Evolutionary conservation across 2,797 vertebrate genomes (phyloP), one percentile per base, ranked within the genome.

Genomic region (Erithacus rubecula): DNA sequence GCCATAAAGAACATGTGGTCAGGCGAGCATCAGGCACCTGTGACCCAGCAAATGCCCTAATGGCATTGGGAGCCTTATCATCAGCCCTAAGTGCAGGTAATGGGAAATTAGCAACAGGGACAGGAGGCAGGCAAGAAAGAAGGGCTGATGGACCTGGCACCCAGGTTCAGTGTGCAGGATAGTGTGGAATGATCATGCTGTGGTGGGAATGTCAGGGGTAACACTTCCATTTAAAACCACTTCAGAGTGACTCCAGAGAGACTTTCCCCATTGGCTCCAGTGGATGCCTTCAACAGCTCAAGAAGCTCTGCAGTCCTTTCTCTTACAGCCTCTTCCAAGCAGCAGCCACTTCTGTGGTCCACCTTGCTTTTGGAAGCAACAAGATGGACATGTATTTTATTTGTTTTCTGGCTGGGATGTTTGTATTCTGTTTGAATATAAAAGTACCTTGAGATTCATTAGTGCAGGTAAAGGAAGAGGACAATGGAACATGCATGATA

Each of bases 21-120:
- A 75, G 76, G 83, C 21, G 5, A 89, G 63, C 49, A 59, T n/a
- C 21, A 39, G 63, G 94, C 81, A 95, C 94, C 94, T 93, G 95
- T 97, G 97, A 97, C 95, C 94, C 76, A 41, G 84, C 91, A 93
- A 94, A 90, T 30, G 79, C 87, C 78, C 74, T 94, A 95, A 97
- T 93, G 87, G 88, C 63, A 69, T 80, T 90, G 77, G 86, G 92
- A 88, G 44, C 91, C 68, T 93, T 70, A 53, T 94, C 68, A 6
- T 49, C 6, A 4, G 49, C 17, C n/a, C 90, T 92, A 78, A 95
- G 67, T 21, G 53, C 2, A 6, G 49, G 43, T 77, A 87, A 89
- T 90, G 24, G 82, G 63, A 59, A 83, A 87, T 80, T 5, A 70
- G 60, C 55, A 29, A 24, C 69, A 32, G 32, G 2, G 6, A 63